Evolutionary conservation across 2,888 invertebrate genomes (phyloP), one percentile per base, ranked within the genome.

Genomic region (Flexamia atlantica): DNA sequence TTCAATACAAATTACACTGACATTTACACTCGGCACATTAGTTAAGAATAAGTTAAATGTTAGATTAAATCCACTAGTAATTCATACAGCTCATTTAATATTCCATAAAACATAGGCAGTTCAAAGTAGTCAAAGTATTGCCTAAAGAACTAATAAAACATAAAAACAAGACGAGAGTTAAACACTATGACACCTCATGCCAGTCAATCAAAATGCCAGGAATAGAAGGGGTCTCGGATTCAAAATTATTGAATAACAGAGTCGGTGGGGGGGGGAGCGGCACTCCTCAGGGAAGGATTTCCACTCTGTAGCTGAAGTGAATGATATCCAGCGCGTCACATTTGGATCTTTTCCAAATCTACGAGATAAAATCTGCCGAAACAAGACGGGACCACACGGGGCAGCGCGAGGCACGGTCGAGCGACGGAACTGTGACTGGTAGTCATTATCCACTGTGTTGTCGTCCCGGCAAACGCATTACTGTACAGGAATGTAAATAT

Each of bases 261-360:
- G 20, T 46, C 28, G 25, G 14, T 30, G 64, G 17, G 30, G 28
- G 14, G 57, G 57, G 64, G 30, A 64, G 64, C 30, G 64, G 64
- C 20, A 64, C 30, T 64, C 30, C 64, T 64, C 64, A 28, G 28
- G 64, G 64, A 64, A 30, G 20, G 64, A 64, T 64, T 64, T 64
- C 64, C 28, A 64, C 64, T 64, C 64, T 28, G 64, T 64, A 57
- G 64, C 64, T 64, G 28, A 64, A 64, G 28, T 64, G 64, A 64
- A 64, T 64, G 64, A 64, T 64, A 64, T 64, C 64, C 17, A 64
- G 64, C 64, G 64, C 25, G 64, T 64, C 64, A 64, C 64, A 64
- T 64, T 64, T 64, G 64, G 64, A 64, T 28, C 64, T 64, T 64
- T 64, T 28, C 64, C 64, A 64, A 64, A 64, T 64, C 64, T 17